A percentile compares a stretch with the other conserved stretches of the same genome.
Conservation (phyloP, 92 coral and sea anemone genomes). For the Parazoanthus darwini region DNA sequence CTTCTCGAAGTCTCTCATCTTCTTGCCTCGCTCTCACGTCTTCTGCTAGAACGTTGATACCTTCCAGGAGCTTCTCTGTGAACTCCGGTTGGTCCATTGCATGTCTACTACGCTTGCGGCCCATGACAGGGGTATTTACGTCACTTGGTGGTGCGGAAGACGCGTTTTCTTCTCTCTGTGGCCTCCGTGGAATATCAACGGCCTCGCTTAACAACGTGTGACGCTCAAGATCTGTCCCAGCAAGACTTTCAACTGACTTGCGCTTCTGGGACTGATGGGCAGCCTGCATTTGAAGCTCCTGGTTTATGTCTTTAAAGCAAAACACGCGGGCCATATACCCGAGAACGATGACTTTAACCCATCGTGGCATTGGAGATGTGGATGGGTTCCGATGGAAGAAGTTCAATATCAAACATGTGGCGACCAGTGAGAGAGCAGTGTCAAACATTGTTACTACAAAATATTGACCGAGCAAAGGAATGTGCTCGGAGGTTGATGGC, state of each 20-base stretch:
- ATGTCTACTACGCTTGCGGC: conserved; percentile 66
- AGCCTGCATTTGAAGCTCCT: conserved; percentile 61
- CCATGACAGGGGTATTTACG: conserved; percentile 67
- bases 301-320: conserved; percentile 65
- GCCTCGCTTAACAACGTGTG: conserved; percentile 49
- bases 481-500: conserved; percentile 88
- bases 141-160: conserved; percentile 64
- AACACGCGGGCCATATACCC: conserved; percentile 87
- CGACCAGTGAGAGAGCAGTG: conserved; percentile 84
- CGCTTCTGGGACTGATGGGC: conserved; percentile 56
- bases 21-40: conserved; percentile 81
- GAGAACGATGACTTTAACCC: conserved; percentile 86
- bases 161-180: conserved; percentile 52
- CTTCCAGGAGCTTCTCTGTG: conserved; percentile 81
- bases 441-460: conserved; percentile 88
- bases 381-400: conserved; percentile 89
- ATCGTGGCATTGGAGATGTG: conserved; percentile 92
- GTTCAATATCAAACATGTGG: conserved; percentile 83
- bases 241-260: conserved; percentile 52
- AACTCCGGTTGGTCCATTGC: conserved; percentile 56
- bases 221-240: conserved; percentile 62
- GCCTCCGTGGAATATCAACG: conserved; percentile 56
- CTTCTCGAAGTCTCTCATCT: conserved; percentile 82
- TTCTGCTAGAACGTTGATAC: conserved; percentile 77
- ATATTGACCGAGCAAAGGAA: conserved; percentile 87